Evolutionary conservation across 92 coral and sea anemone genomes (phyloP).

Genomic region (Anthopleura xanthogrammica): DNA sequence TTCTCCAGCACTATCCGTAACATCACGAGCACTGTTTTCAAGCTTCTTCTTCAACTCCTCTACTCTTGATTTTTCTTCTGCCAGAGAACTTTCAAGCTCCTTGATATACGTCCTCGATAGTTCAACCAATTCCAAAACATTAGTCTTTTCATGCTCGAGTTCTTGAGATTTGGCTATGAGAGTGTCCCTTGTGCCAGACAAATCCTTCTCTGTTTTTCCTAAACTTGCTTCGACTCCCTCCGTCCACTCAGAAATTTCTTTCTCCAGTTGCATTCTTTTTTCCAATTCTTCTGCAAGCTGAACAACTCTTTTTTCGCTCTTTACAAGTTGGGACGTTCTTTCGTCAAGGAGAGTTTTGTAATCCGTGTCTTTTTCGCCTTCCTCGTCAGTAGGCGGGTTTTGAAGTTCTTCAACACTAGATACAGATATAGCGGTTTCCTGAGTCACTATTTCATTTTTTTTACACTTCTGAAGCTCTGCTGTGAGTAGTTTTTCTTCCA

Average conservation of each 20-base stretch:
- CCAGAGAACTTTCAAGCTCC: constrained; percentile 64
- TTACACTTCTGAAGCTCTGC: constrained; percentile 64
- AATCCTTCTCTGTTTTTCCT: constrained; percentile 51
- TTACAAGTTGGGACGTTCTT: constrained; percentile 38
- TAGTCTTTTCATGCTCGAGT: constrained; percentile 74
- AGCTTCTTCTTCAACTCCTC: constrained; percentile 53
- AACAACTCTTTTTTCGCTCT: constrained; percentile 79
- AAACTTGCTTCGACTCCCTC: constrained; percentile 81
- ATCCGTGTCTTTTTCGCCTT: constrained; percentile 27
- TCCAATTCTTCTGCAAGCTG: constrained; percentile 88
- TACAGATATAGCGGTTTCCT: constrained; percentile 6
- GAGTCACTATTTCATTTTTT: constrained; percentile 30
- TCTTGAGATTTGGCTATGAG: constrained; percentile 68
- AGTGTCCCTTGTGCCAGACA: constrained; percentile 55
- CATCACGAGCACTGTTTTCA: constrained; percentile 5
- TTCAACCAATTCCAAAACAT: constrained; percentile 71
- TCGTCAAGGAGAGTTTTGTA: constrained; percentile 49
- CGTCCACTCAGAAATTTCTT: constrained; percentile 73
- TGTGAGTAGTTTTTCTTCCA: constrained; percentile 64
- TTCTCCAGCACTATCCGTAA: constrained; percentile 21
- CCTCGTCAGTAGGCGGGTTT: constrained; percentile 3
- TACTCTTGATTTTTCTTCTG: constrained; percentile 56
- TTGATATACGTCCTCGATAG: constrained; percentile 63
- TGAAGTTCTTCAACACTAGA: constrained; percentile 4
- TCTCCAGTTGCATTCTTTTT: constrained; percentile 64